A percentile compares a stretch with the other conserved stretches of the same genome.
Evolutionary conservation across 1,140 invertebrate genomes (phyloP).

Genomic region (Penaeus chinensis): DNA sequence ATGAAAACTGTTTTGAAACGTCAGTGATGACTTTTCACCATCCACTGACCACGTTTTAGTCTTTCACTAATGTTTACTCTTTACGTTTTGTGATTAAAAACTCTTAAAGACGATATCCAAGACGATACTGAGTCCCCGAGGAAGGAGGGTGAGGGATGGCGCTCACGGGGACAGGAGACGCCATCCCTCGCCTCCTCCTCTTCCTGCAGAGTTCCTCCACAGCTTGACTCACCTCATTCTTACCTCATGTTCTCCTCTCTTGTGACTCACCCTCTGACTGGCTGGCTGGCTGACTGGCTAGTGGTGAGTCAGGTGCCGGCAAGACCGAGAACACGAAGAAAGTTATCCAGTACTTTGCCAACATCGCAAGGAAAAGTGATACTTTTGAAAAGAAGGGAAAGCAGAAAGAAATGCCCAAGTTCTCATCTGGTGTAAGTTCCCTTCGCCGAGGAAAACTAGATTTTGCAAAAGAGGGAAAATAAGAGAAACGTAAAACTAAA

Average conservation of each 20-base stretch:
- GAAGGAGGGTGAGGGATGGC: constrained; percentile 10
- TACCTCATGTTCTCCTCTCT: constrained; percentile 13
- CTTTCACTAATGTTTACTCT: too few relatives aligned
- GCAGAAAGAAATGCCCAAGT: constrained; percentile 34
- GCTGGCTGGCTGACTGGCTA: constrained; percentile 7
- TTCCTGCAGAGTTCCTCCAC: not conserved
- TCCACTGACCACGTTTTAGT: too few relatives aligned
- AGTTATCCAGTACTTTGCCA: constrained; percentile 77
- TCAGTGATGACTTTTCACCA: too few relatives aligned
- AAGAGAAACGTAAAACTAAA: too few relatives aligned
- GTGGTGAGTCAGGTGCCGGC: constrained; percentile 75
- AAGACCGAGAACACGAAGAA: constrained; percentile 80
- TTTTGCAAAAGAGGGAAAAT: too few relatives aligned
- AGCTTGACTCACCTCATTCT: not conserved
- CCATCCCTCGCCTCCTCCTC: not conserved
- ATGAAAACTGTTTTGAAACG: too few relatives aligned
- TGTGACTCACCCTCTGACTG: constrained; percentile 32
- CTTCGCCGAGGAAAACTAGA: not conserved
- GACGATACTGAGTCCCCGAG: not conserved
- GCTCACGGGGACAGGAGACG: constrained; percentile 15
- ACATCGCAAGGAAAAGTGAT: constrained; percentile 71
- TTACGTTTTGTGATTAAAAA: too few relatives aligned
- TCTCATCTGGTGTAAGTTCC: constrained; percentile 49
- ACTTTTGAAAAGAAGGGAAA: constrained; percentile 82
- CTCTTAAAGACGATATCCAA: too few relatives aligned